A percentile compares a stretch with the other conserved stretches of the same genome.
These are phyloP conservation scores for Etia nguti DNA, from an alignment of 2,113 vertebrate genomes.

Conservation along the genomic window DNA sequence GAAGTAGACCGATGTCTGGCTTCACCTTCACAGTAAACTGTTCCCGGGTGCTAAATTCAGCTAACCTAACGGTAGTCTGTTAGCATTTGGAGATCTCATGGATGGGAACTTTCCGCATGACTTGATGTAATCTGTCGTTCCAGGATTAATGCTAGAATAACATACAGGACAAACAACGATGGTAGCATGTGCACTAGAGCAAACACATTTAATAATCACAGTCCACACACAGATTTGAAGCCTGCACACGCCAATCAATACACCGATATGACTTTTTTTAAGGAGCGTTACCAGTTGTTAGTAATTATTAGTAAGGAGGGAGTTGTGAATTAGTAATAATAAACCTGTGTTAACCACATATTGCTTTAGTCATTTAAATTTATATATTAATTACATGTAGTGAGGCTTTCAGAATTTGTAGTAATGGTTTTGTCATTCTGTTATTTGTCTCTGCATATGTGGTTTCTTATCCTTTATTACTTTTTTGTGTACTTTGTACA, in stretches of 20 bases:
- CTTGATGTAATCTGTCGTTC: background rate
- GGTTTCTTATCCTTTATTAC: background rate
- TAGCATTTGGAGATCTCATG: background rate
- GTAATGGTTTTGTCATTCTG: background rate
- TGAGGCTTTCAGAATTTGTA: background rate
- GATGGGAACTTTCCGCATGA: background rate
- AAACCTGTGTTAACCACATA: background rate
- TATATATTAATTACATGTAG: background rate
- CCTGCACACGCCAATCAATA: background rate
- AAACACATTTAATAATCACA: background rate
- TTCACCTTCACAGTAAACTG: constrained; percentile 5
- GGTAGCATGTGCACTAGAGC: background rate
- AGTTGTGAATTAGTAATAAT: background rate
- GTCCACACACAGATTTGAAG: background rate
- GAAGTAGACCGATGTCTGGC: background rate
- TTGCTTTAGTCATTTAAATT: background rate
- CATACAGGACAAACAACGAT: background rate
- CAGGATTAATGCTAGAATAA: background rate
- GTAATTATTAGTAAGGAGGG: background rate
- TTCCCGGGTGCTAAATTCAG: background rate
- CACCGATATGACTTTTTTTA: background rate
- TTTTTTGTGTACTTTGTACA: background rate
- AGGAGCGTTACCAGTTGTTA: background rate
- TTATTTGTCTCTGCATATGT: background rate
- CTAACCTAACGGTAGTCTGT: background rate